Conservation (phyloP, 2,797 vertebrate genomes). For the Lindbergichthys nudifrons region DNA sequence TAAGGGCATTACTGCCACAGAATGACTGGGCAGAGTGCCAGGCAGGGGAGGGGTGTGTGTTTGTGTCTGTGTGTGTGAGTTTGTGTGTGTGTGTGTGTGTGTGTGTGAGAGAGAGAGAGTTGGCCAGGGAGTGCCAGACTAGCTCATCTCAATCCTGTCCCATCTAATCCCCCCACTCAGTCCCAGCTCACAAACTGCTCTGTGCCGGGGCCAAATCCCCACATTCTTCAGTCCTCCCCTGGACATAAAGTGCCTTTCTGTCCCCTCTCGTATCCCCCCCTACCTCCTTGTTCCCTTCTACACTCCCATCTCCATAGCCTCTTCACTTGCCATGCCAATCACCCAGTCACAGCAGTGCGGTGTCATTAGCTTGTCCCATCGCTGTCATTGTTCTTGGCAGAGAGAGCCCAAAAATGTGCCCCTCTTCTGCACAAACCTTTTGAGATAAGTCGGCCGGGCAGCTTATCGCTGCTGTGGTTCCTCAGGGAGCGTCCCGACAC, state of each 20-base stretch:
- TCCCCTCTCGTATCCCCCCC: conserved; percentile 34
- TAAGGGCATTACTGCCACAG: conserved; percentile 80
- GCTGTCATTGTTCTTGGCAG: conserved; percentile 70
- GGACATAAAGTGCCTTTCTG: conserved; percentile 74
- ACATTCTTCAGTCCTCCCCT: conserved; percentile 77
- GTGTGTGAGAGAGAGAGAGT: neutral
- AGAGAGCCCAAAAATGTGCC: conserved; percentile 51
- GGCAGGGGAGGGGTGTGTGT: conserved; percentile 52
- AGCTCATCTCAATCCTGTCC: conserved; percentile 78
- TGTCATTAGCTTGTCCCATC: conserved; percentile 54
- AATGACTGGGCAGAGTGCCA: conserved; percentile 76
- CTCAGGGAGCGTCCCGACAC: conserved; percentile 47
- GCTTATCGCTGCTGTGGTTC: conserved; percentile 61
- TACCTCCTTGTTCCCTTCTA: conserved; percentile 41
- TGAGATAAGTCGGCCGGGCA: conserved; percentile 53
- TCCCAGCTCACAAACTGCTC: conserved; percentile 75
- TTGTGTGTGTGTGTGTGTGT: conserved; percentile 20
- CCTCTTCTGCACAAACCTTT: conserved; percentile 64
- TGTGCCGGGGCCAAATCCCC: conserved; percentile 75
- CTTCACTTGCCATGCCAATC: conserved; percentile 55
- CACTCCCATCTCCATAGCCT: conserved; percentile 54
- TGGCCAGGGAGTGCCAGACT: conserved; percentile 63
- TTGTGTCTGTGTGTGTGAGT: conserved; percentile 35
- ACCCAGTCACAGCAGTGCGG: conserved; percentile 28
- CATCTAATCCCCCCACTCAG: conserved; percentile 74